phyloP scores from a whole-genome alignment of 2,888 invertebrate species.

The Hydriomena furcata region DNA sequence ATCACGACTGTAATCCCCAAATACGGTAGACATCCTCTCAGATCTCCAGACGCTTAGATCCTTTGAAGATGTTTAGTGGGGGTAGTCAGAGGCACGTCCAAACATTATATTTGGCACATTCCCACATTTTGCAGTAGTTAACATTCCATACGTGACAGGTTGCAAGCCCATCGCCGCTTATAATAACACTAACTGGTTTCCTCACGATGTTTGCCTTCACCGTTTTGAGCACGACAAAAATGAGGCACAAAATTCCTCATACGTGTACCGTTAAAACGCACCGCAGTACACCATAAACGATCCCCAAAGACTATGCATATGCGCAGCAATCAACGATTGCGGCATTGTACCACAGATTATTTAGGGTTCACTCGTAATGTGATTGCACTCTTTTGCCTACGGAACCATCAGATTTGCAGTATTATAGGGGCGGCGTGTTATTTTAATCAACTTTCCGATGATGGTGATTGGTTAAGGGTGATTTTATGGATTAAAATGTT shows the following conservation, averaged over 20 bases:
- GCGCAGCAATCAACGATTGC: conserved; percentile 81
- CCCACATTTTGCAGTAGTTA: no score
- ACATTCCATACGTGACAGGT: no score
- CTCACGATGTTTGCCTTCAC: no score
- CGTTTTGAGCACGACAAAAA: no score
- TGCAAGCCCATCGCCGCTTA: no score
- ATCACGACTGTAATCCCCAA: no score
- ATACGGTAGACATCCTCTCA: no score
- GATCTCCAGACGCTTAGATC: no score
- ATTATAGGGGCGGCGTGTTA: conserved; percentile 73
- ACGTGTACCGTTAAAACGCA: conserved; percentile 27
- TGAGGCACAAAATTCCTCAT: not conserved
- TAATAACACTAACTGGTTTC: no score
- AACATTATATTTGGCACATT: no score
- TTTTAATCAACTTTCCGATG: conserved; percentile 70
- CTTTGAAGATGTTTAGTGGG: no score
- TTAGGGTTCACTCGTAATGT: conserved; percentile 83
- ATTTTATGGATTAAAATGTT: conserved; percentile 27
- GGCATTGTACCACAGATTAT: conserved; percentile 80
- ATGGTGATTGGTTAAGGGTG: conserved; percentile 35
- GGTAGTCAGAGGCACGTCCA: no score
- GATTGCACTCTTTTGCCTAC: conserved; percentile 73
- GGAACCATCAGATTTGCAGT: conserved; percentile 59
- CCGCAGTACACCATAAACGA: conserved; percentile 70
- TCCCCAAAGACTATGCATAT: conserved; percentile 83